Conservation (phyloP, 1,140 invertebrate genomes). For the Temnothorax curvispinosus region DNA sequence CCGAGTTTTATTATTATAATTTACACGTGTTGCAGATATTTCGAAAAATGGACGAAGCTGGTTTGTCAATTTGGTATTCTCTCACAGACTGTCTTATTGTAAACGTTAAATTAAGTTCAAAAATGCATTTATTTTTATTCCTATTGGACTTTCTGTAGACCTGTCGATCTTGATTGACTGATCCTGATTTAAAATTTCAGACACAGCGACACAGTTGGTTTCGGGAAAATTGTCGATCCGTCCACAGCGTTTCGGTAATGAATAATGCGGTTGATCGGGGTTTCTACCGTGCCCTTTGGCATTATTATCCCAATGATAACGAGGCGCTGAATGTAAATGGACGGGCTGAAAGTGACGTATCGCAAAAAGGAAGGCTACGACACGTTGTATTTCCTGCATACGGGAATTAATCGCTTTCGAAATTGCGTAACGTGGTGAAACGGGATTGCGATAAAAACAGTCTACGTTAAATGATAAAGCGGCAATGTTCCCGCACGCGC, state of each 20-base stretch:
- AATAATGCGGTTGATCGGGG: neutral
- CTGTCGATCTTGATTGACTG: no score
- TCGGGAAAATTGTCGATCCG: constrained; percentile 16
- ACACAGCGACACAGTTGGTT: neutral
- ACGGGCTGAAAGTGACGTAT: neutral
- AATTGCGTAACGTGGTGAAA: neutral
- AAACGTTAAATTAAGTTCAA: neutral
- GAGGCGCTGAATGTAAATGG: neutral
- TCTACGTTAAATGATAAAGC: neutral
- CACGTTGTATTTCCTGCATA: neutral
- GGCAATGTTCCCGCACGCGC: neutral
- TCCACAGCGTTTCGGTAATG: constrained; percentile 26
- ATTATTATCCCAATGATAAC: neutral
- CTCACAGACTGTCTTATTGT: neutral
- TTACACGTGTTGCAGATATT: neutral
- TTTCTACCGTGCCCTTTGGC: constrained; percentile 7
- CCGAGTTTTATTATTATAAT: neutral
- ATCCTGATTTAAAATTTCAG: neutral
- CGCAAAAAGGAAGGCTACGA: neutral
- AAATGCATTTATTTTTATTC: neutral
- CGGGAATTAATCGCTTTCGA: neutral
- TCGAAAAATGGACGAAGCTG: neutral
- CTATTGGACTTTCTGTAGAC: neutral
- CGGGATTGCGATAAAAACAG: neutral
- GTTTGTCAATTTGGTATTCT: neutral